These are phyloP conservation scores for Acanthosepion lycidas DNA, from an alignment of 2,888 invertebrate species.

Conservation along the genomic window DNA sequence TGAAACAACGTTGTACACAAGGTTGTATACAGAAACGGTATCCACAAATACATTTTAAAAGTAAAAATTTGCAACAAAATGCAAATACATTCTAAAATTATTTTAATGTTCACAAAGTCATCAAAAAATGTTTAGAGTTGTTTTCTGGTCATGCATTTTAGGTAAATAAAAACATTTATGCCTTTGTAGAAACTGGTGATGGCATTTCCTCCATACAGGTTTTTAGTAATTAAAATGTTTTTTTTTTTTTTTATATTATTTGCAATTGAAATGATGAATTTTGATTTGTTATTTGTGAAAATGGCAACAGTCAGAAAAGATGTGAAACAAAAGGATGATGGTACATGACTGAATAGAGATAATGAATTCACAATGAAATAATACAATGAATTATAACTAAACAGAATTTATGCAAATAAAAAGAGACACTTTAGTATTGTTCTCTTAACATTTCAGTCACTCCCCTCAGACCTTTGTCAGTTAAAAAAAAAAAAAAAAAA, in stretches of 20 bases:
- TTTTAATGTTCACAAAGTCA: too few relatives aligned
- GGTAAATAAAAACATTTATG: background rate
- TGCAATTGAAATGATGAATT: background rate
- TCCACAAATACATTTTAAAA: background rate
- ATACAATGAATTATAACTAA: background rate
- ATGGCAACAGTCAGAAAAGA: background rate
- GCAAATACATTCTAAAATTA: background rate
- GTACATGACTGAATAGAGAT: background rate
- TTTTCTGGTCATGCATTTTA: background rate
- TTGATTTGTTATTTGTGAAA: background rate
- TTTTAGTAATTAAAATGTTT: too few relatives aligned
- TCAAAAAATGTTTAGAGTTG: background rate
- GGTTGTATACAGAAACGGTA: background rate
- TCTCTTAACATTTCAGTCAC: background rate
- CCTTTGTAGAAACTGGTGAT: background rate
- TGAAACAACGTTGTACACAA: background rate
- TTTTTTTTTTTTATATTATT: too few relatives aligned
- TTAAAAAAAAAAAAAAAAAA: background rate
- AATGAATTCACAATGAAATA: background rate
- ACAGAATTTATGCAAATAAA: background rate
- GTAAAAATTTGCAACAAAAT: background rate
- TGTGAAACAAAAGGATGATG: background rate
- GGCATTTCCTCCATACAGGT: background rate
- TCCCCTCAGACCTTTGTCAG: background rate
- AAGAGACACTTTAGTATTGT: background rate